A percentile compares a stretch with the other conserved stretches of the same genome.
Conservation (phyloP, 1,140 invertebrate genomes). For the Temnothorax nylanderi region DNA sequence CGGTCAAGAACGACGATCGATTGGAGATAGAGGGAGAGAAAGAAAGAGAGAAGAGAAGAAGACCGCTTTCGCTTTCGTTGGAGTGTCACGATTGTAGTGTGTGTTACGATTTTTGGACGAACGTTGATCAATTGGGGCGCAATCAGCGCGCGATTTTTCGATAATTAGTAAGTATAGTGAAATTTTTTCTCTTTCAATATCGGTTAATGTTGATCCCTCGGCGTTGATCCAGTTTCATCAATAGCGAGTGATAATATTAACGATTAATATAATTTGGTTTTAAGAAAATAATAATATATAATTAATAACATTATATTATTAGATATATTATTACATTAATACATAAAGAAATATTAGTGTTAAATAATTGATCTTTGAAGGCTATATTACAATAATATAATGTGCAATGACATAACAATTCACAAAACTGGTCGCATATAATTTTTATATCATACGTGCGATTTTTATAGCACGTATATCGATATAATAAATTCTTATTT, state of each 20-base stretch:
- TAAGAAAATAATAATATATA: background rate
- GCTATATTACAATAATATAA: background rate
- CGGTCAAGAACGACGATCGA: background rate
- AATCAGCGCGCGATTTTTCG: background rate
- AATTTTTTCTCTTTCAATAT: background rate
- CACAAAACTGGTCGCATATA: background rate
- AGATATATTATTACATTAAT: too few species aligned
- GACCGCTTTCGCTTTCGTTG: slow-evolving; percentile 31
- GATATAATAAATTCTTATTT: background rate
- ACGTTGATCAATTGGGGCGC: background rate
- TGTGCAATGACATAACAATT: background rate
- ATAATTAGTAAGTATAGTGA: slow-evolving; percentile 27
- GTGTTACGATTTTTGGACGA: slow-evolving; percentile 39
- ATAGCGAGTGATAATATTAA: background rate
- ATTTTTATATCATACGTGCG: background rate
- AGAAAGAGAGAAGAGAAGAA: slow-evolving; percentile 9
- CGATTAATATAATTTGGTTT: background rate
- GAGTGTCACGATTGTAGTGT: slow-evolving; percentile 52
- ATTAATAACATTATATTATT: background rate
- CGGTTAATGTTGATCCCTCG: too few species aligned
- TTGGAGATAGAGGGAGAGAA: slow-evolving; percentile 7
- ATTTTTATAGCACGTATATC: background rate
- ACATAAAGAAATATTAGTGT: background rate
- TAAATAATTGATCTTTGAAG: background rate
- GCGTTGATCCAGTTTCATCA: background rate